A percentile compares a stretch with the other conserved stretches of the same genome.
Conservation (phyloP, 2,797 vertebrate genomes). For the Hirundo rustica region DNA sequence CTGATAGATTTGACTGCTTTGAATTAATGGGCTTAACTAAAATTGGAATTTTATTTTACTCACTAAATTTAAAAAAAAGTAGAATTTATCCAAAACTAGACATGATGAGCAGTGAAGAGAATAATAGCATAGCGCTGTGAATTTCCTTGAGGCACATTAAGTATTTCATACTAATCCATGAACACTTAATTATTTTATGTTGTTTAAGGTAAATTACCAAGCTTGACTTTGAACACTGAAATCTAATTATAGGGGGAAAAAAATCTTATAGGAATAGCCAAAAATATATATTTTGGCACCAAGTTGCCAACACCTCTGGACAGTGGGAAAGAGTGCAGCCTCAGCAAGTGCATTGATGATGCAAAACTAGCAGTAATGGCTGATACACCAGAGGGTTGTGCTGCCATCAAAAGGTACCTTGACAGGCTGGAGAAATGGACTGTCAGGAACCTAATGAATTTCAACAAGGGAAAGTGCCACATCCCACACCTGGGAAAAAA, state of each 20-base stretch:
- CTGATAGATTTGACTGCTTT: slow-evolving; percentile 24
- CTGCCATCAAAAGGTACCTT: background rate
- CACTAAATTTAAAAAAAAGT: background rate
- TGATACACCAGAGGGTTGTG: background rate
- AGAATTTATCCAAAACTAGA: background rate
- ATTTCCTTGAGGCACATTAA: background rate
- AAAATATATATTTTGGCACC: background rate
- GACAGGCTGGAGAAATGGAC: background rate
- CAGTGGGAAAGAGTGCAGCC: background rate
- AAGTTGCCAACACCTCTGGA: background rate
- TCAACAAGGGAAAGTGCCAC: background rate
- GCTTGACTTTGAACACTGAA: background rate
- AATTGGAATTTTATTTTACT: slow-evolving; percentile 9
- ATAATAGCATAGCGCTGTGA: background rate
- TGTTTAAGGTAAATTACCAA: background rate
- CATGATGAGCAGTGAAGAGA: background rate
- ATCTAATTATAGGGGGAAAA: background rate
- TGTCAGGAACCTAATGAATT: background rate
- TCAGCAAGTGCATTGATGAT: background rate
- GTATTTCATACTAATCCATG: background rate
- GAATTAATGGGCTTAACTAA: background rate
- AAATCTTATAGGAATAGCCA: background rate
- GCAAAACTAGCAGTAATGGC: background rate
- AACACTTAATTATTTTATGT: background rate
- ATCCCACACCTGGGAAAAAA: background rate